phyloP scores from a whole-genome alignment of 1,140 invertebrate species.

The Scylla paramamosain region DNA sequence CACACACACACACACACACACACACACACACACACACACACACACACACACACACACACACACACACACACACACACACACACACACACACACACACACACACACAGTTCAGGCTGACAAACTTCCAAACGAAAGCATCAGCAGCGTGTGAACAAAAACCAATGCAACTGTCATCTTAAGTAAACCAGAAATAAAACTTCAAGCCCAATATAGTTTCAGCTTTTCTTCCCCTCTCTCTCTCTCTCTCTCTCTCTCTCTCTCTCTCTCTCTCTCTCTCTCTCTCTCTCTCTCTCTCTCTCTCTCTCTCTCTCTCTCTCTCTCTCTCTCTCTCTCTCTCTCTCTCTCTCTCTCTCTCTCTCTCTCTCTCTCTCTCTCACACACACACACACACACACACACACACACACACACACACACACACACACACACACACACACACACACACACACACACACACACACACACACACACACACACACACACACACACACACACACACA shows the following conservation, averaged over 20 bases:
- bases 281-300: neutral
- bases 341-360: too few relatives aligned
- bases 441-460: too few relatives aligned
- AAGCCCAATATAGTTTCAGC: neutral
- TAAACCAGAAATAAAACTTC: neutral
- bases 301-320: too few relatives aligned
- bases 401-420: too few relatives aligned
- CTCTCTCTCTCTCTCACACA: neutral
- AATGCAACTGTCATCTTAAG: neutral
- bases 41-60: conserved; percentile 59
- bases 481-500: too few relatives aligned
- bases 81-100: conserved; percentile 64
- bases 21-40: conserved; percentile 58
- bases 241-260: neutral
- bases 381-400: too few relatives aligned
- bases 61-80: conserved; percentile 59
- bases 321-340: neutral
- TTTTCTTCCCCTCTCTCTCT: neutral
- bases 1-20: conserved; percentile 58
- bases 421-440: too few relatives aligned
- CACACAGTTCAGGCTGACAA: neutral
- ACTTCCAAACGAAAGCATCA: neutral
- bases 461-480: too few relatives aligned
- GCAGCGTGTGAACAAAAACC: neutral
- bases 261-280: neutral